Evolutionary conservation across 1,140 invertebrate species (phyloP).

Genomic region (Octopus sinensis): DNA sequence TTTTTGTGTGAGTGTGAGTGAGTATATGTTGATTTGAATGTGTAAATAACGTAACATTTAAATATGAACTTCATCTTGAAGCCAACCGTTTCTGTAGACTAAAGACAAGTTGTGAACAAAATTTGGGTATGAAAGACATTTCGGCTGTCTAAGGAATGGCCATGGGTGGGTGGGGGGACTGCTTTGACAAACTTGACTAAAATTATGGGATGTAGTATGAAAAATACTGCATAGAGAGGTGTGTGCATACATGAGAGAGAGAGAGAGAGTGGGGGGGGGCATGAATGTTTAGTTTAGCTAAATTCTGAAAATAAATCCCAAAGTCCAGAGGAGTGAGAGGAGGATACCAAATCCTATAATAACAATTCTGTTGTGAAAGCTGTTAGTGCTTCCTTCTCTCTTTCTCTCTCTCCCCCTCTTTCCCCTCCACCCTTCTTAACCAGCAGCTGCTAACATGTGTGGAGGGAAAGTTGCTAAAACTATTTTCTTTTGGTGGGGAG

Average conservation of each 20-base stretch:
- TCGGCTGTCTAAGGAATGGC: too few species aligned
- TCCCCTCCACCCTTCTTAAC: neutral
- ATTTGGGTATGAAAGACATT: too few species aligned
- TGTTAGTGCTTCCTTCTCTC: neutral
- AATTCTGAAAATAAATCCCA: neutral
- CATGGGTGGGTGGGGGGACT: too few species aligned
- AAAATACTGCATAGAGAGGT: neutral
- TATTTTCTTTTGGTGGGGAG: neutral
- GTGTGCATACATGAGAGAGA: neutral
- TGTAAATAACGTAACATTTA: too few species aligned
- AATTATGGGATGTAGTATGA: too few species aligned
- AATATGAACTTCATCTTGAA: too few species aligned
- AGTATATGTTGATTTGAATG: too few species aligned
- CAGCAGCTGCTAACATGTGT: neutral
- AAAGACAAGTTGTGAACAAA: too few species aligned
- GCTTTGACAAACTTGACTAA: too few species aligned
- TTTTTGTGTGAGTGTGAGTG: too few species aligned
- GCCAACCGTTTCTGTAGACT: too few species aligned
- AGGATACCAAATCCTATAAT: conserved; percentile 9
- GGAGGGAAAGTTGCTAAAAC: neutral
- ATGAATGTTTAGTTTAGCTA: conserved; percentile 12
- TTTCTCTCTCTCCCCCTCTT: neutral
- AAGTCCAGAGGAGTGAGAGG: neutral
- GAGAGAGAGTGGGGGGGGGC: too few species aligned
- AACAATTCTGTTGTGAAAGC: neutral